Conservation (phyloP, 2,888 invertebrate species). For the Autographa pulchrina region DNA sequence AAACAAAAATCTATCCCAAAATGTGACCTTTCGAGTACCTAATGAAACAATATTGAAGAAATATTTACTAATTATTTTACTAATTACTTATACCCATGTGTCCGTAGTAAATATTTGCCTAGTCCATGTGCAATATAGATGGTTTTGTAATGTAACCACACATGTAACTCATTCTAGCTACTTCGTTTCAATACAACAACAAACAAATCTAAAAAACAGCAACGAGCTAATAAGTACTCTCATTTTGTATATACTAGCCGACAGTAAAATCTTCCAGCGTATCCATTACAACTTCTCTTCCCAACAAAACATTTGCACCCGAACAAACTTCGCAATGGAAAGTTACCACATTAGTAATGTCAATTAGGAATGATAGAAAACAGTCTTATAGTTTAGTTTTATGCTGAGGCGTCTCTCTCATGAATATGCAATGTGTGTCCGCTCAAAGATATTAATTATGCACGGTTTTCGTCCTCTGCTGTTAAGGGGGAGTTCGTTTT, state of each 20-base stretch:
- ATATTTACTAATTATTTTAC: too few relatives aligned
- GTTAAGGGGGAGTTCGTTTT: conserved; percentile 66
- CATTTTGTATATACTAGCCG: background rate
- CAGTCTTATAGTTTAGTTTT: conserved; percentile 75
- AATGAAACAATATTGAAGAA: too few relatives aligned
- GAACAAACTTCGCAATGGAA: background rate
- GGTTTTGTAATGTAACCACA: too few relatives aligned
- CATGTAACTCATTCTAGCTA: too few relatives aligned
- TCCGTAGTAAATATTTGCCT: too few relatives aligned
- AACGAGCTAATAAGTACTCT: background rate
- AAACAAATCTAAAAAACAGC: background rate
- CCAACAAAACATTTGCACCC: background rate
- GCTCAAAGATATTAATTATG: conserved; percentile 83
- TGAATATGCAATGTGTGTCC: conserved; percentile 83
- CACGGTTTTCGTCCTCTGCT: conserved; percentile 73
- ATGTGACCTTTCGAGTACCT: too few relatives aligned
- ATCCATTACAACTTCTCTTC: background rate
- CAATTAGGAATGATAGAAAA: conserved; percentile 65
- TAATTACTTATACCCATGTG: too few relatives aligned
- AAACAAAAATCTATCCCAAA: too few relatives aligned
- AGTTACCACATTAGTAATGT: conserved; percentile 35
- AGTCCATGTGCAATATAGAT: too few relatives aligned
- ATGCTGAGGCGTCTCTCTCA: conserved; percentile 72
- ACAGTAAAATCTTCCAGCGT: background rate
- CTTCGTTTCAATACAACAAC: too few relatives aligned